Conservation (phyloP, 2,113 vertebrate species). For the Lanius ludovicianus region DNA sequence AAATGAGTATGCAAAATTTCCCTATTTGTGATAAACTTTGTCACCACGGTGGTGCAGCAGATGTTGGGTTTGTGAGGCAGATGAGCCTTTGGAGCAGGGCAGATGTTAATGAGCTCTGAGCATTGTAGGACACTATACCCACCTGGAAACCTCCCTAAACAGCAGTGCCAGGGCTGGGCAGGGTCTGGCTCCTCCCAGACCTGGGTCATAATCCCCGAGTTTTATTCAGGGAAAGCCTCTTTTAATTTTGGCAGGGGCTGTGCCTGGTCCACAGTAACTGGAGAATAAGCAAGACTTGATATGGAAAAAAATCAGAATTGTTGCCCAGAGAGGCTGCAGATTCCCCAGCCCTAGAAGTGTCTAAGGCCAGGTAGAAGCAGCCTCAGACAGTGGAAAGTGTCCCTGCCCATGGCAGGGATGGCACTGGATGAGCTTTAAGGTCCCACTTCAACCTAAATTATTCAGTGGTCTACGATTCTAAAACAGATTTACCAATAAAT, state of each 20-base stretch:
- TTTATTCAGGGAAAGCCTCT: background rate
- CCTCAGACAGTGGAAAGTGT: background rate
- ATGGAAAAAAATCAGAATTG: background rate
- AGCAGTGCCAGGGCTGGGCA: background rate
- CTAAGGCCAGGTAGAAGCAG: background rate
- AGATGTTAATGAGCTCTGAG: slow-evolving; percentile 40
- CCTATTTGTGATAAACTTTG: background rate
- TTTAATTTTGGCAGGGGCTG: background rate
- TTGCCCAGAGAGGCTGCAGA: background rate
- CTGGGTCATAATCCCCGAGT: background rate
- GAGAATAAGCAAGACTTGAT: background rate
- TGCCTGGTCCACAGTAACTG: background rate
- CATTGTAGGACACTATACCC: background rate
- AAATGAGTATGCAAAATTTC: background rate
- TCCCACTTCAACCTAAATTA: background rate
- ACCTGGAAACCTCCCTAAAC: background rate
- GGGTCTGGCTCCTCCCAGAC: background rate
- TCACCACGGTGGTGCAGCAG: background rate
- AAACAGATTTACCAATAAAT: background rate
- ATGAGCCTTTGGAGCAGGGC: slow-evolving; percentile 46
- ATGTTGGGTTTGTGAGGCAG: slow-evolving; percentile 59
- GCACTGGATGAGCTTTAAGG: background rate
- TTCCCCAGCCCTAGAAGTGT: background rate
- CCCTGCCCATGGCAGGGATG: background rate
- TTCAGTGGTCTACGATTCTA: background rate